Conservation (phyloP, 2,797 vertebrate species). For the Aulostomus chinensis region DNA sequence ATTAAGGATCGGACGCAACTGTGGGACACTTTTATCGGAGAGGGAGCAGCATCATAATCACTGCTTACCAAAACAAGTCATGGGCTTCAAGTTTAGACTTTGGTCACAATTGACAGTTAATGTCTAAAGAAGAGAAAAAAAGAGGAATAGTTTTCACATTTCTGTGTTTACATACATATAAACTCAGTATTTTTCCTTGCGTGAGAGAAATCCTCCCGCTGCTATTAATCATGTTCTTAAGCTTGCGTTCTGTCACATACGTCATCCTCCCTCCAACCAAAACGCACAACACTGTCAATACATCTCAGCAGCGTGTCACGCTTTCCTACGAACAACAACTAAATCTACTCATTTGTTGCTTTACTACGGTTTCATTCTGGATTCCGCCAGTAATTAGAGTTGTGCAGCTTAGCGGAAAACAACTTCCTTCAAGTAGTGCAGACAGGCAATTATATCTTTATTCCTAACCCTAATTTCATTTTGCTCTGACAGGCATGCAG, state of each 20-base stretch:
- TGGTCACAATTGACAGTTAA: constrained; percentile 38
- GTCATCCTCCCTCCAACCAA: too few relatives aligned
- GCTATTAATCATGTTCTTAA: constrained; percentile 12
- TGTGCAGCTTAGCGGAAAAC: too few relatives aligned
- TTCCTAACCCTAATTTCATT: too few relatives aligned
- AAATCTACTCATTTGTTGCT: not conserved
- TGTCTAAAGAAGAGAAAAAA: too few relatives aligned
- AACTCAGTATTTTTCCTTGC: constrained; percentile 1
- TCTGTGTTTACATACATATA: constrained; percentile 2
- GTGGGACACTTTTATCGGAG: constrained; percentile 31
- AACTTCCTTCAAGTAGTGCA: not conserved
- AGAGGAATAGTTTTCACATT: constrained; percentile 4
- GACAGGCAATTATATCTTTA: too few relatives aligned
- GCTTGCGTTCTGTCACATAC: too few relatives aligned
- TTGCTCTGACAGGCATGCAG: too few relatives aligned
- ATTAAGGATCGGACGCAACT: constrained; percentile 56
- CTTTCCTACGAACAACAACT: constrained; percentile 4
- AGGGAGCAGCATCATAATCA: constrained; percentile 20
- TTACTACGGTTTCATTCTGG: not conserved
- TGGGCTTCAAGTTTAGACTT: constrained; percentile 33
- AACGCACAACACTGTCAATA: too few relatives aligned
- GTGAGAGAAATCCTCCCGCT: not conserved
- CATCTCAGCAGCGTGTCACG: too few relatives aligned
- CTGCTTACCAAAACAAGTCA: constrained; percentile 44
- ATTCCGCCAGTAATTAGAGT: not conserved